Conservation (phyloP, 2,888 invertebrate genomes). For the Acrocyrtus sp. region DNA sequence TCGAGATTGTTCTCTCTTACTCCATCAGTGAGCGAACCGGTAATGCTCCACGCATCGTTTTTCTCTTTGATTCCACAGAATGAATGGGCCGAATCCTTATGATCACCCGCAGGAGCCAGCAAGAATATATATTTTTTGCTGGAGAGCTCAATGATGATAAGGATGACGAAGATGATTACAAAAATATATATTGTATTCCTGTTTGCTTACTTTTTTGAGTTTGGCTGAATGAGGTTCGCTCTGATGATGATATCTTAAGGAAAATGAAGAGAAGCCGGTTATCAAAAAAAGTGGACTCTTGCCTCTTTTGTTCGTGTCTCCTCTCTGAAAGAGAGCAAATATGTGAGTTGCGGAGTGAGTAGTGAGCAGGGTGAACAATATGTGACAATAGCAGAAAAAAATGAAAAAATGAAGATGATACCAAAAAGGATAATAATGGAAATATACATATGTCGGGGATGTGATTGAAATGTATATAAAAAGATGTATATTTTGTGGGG, state of each 20-base stretch:
- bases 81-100: slow-evolving; percentile 21
- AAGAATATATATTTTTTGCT: neutral
- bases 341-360: too few relatives aligned
- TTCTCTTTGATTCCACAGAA: slow-evolving; percentile 4
- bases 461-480: slow-evolving; percentile 23
- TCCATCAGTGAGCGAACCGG: too few relatives aligned
- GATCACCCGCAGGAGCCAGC: neutral
- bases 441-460: slow-evolving; percentile 7
- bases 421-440: slow-evolving; percentile 6
- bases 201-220: too few relatives aligned
- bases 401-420: slow-evolving; percentile 10
- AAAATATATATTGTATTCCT: slow-evolving; percentile 1
- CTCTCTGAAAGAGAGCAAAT: slow-evolving; percentile 1
- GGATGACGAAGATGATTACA: neutral
- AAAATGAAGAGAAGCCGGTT: slow-evolving; percentile 40
- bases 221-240: neutral
- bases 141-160: too few relatives aligned
- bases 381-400: slow-evolving; percentile 19
- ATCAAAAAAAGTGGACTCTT: neutral
- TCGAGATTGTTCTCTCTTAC: too few relatives aligned
- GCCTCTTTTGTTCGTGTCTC: neutral
- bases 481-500: too few relatives aligned
- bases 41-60: neutral
- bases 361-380: slow-evolving; percentile 27
- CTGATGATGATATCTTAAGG: neutral